Percentiles rank a stretch among this genome's conserved stretches.
These are phyloP conservation scores for Lomographa bimaculata DNA, from an alignment of 2,888 invertebrate genomes.

Conservation along the genomic window DNA sequence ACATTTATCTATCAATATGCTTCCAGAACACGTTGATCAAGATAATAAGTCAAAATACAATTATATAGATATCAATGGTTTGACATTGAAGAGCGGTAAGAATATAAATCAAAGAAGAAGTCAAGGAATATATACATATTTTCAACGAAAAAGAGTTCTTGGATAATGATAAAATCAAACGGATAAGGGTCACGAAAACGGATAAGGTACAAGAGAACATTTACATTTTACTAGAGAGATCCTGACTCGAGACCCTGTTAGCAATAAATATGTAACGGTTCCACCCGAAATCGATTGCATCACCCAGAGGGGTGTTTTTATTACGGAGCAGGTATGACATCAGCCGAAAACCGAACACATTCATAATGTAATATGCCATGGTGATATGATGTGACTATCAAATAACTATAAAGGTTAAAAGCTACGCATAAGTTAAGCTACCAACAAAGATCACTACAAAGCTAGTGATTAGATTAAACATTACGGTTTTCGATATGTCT, in stretches of 20 bases:
- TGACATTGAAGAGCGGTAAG: slow-evolving; percentile 10
- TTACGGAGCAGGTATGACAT: slow-evolving; percentile 60
- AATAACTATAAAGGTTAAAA: too few relatives aligned
- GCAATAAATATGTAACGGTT: slow-evolving; percentile 74
- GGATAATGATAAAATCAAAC: slow-evolving; percentile 28
- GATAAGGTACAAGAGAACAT: slow-evolving; percentile 36
- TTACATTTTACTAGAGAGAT: slow-evolving; percentile 53
- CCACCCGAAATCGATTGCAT: slow-evolving; percentile 64
- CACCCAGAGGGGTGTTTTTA: slow-evolving; percentile 58
- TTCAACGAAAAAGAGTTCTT: slow-evolving; percentile 30
- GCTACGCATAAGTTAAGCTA: too few relatives aligned
- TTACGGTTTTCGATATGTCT: too few relatives aligned
- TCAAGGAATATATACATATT: slow-evolving; percentile 7
- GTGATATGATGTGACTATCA: too few relatives aligned
- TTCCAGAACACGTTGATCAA: slow-evolving; percentile 32
- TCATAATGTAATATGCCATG: slow-evolving; percentile 18
- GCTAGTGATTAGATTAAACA: too few relatives aligned
- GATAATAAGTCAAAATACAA: slow-evolving; percentile 11
- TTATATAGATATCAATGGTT: slow-evolving; percentile 21
- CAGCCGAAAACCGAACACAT: slow-evolving; percentile 41
- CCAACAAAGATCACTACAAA: too few relatives aligned
- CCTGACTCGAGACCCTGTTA: slow-evolving; percentile 49
- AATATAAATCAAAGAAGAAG: slow-evolving; percentile 10
- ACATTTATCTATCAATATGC: slow-evolving; percentile 31
- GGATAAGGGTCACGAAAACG: slow-evolving; percentile 33